A percentile compares a stretch with the other conserved stretches of the same genome.
These are phyloP conservation scores for Temnothorax longispinosus DNA, from an alignment of 1,140 invertebrate genomes.

Conservation along the genomic window DNA sequence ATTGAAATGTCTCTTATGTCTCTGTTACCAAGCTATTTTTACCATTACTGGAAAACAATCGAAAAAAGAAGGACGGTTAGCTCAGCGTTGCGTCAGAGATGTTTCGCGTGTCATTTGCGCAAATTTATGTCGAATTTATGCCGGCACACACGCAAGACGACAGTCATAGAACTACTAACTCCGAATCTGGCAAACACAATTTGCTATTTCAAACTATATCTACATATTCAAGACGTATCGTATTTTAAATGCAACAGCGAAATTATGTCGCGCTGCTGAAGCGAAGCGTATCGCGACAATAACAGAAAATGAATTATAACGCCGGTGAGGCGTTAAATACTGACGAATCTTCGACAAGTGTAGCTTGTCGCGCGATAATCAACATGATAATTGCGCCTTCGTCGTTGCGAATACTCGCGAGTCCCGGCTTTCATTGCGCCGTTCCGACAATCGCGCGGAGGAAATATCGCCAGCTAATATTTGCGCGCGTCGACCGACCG, in stretches of 20 bases:
- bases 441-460: constrained; percentile 10
- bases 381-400: constrained; percentile 20
- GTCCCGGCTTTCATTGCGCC: not conserved
- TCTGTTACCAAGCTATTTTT: not conserved
- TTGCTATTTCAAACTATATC: constrained; percentile 2
- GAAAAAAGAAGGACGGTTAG: not conserved
- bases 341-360: not conserved
- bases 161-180: not conserved
- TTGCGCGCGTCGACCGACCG: constrained; percentile 44
- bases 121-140: constrained; percentile 37
- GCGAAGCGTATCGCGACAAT: not conserved
- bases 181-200: not conserved
- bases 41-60: not conserved
- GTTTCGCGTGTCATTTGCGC: not conserved
- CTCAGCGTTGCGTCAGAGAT: not conserved
- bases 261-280: not conserved
- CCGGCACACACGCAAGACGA: not conserved
- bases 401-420: not conserved
- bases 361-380: not conserved
- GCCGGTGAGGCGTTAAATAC: not conserved
- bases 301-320: constrained; percentile 22
- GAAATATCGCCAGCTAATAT: constrained; percentile 68
- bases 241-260: not conserved
- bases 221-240: not conserved
- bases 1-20: not conserved